Evolutionary conservation across 2,888 invertebrate species (phyloP).

Genomic region (Adineta ricciae): DNA sequence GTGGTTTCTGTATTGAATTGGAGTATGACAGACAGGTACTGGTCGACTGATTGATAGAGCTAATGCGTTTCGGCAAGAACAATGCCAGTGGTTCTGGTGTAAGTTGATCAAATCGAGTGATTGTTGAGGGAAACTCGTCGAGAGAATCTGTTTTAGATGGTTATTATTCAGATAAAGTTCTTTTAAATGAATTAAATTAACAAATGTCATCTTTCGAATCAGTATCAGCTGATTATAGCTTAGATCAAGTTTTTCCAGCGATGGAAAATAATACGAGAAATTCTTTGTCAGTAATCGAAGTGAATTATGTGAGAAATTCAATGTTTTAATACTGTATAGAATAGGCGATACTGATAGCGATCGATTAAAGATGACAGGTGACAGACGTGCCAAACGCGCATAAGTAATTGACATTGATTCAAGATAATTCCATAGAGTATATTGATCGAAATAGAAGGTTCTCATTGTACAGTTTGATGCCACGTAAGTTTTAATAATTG

Average conservation of each 20-base stretch:
- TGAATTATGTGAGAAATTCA: constrained; percentile 14
- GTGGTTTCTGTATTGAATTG: background rate
- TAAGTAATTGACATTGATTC: background rate
- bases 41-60: background rate
- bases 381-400: background rate
- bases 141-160: background rate
- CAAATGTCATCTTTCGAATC: background rate
- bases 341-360: background rate
- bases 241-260: constrained; percentile 2
- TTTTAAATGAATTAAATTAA: background rate
- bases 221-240: background rate
- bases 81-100: background rate
- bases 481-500: background rate
- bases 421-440: constrained; percentile 11
- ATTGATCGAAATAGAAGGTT: constrained; percentile 5
- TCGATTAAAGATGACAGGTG: background rate
- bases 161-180: constrained; percentile 14
- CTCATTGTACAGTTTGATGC: background rate
- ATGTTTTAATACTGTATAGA: background rate
- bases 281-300: background rate
- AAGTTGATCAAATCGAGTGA: background rate
- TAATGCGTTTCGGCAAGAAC: background rate
- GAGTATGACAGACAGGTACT: background rate
- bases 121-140: background rate
- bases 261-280: constrained; percentile 12